phyloP scores from a whole-genome alignment of 2,113 vertebrate genomes.

The Gallinago paraguaiae region DNA sequence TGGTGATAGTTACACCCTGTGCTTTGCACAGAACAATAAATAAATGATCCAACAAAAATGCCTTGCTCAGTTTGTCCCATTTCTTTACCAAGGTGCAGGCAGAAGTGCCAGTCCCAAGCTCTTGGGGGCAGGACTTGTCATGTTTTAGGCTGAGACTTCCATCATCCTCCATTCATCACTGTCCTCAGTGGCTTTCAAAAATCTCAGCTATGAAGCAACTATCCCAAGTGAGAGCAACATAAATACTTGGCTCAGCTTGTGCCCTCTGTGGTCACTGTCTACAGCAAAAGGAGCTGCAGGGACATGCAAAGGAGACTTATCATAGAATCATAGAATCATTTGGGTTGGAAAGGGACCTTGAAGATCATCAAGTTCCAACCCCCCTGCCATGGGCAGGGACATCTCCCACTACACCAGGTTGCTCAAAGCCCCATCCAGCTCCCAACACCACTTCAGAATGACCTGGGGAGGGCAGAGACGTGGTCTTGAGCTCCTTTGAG shows the following conservation, averaged over 20 bases:
- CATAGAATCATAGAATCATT: too few relatives aligned
- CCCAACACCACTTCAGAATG: neutral
- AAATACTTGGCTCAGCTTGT: neutral
- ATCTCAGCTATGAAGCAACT: conserved; percentile 19
- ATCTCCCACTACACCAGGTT: too few relatives aligned
- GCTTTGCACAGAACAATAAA: conserved; percentile 64
- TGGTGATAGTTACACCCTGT: conserved; percentile 66
- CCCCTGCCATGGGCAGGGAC: too few relatives aligned
- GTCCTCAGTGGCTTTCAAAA: neutral
- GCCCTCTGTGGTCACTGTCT: fast-evolving
- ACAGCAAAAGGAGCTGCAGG: neutral
- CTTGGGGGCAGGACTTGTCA: neutral
- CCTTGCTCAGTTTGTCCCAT: neutral
- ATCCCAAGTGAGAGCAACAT: neutral
- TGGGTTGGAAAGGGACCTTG: too few relatives aligned
- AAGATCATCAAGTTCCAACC: too few relatives aligned
- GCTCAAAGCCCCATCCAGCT: too few relatives aligned
- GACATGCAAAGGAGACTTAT: neutral
- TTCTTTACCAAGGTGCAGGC: neutral
- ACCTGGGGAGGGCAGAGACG: neutral
- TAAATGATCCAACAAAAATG: conserved; percentile 59
- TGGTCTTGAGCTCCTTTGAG: neutral
- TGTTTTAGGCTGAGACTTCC: neutral
- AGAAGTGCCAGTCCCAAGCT: neutral
- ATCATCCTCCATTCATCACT: neutral